Evolutionary conservation across 53 echinoderm and acorn worm genomes (phyloP).

Genomic region (Glandiceps talaboti): DNA sequence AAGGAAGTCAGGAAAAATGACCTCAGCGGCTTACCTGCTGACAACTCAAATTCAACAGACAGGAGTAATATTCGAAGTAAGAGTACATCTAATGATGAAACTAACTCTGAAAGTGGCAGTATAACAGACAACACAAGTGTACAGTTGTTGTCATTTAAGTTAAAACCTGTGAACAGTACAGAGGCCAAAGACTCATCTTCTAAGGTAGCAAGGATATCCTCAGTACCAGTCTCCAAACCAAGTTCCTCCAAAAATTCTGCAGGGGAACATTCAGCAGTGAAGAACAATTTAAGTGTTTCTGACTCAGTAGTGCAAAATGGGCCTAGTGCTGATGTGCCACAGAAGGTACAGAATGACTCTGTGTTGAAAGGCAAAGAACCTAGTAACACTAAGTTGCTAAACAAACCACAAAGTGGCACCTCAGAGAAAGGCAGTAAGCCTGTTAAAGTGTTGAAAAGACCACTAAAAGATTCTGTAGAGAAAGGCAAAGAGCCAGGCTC

Average conservation of each 20-base stretch:
- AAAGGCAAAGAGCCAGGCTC: no score
- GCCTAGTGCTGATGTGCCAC: not conserved
- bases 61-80: conserved; percentile 7
- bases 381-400: not conserved
- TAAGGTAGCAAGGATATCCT: conserved; percentile 7
- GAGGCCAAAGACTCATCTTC: not conserved
- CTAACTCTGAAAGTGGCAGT: conserved; percentile 27
- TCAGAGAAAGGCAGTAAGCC: no score
- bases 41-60: conserved; percentile 9
- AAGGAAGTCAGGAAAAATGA: conserved; percentile 20
- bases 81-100: conserved; percentile 17
- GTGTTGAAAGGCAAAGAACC: not conserved
- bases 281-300: not conserved
- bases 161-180: not conserved
- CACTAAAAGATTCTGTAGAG: no score
- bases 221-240: no score
- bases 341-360: not conserved
- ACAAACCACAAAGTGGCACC: no score
- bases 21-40: conserved; percentile 13
- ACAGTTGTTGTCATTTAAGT: conserved; percentile 8
- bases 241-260: no score
- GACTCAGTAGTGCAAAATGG: not conserved
- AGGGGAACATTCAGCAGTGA: not conserved
- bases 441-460: no score
- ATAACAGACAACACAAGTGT: conserved; percentile 11